Evolutionary conservation across 1,140 invertebrate species (phyloP), one percentile per base, ranked within the genome.

Genomic region (Euglossa dilemma): DNA sequence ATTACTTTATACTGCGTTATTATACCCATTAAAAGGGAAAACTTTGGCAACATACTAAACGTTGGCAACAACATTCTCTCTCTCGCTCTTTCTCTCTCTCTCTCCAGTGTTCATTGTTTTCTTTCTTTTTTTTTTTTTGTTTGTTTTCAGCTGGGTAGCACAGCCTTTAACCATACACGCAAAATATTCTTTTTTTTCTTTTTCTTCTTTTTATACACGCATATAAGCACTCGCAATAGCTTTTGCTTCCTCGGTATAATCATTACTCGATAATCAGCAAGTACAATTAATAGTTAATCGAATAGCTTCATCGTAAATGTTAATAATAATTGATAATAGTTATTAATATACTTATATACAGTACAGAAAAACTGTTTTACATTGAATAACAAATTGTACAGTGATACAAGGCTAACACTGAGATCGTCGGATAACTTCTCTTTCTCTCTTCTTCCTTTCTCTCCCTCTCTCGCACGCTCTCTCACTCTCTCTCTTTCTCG

Each of bases 1-100:
- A 89, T 88, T 87, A 87, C 78, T 85, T 85, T 85, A 87, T 85
- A 90, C 87, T 81, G 84, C 52, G 80, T 80, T 81, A 86, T 86
- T 64, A 87, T 73, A 88, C 85, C 89, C 87, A 86, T 75, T 83
- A 90, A 87, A 80, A 63, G 74, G 74, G 16, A 84, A 88, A 90
- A 92, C 91, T 93, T 93, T 93, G 92, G 92, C 91, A 93, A 93
- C 91, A 91, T 87, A 92, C 89, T 89, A 89, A 91, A 91, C 83
- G 89, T 91, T 92, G 91, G 91, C 91, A 92, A 91, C 90, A 90
- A 90, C 85, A 90, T 87, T 67, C 84, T 89, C 86, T 88, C n/a
- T n/a, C n/a, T n/a, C n/a, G n/a, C n/a, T n/a, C n/a, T n/a, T n/a
- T n/a, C n/a, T n/a, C n/a, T n/a, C n/a, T n/a, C n/a, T n/a, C 86